A percentile compares a stretch with the other conserved stretches of the same genome.
Evolutionary conservation across 2,888 invertebrate species (phyloP).

Genomic region (Anaspis maculata): DNA sequence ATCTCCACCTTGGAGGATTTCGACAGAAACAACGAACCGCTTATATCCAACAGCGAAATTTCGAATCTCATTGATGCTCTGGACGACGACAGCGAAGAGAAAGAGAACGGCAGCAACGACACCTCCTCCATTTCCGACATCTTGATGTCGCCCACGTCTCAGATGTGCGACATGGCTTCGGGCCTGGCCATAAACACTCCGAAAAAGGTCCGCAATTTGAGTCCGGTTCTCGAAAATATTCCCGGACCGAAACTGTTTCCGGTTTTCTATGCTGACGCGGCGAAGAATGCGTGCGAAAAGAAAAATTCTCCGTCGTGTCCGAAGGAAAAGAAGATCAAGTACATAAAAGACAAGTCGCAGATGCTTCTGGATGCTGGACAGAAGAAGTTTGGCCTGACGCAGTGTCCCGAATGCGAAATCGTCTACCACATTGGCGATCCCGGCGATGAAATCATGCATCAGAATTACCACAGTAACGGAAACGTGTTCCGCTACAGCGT

Average conservation of each 20-base stretch:
- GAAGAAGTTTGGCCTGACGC: constrained; percentile 65
- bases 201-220: constrained; percentile 36
- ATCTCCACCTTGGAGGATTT: constrained; percentile 6
- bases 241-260: constrained; percentile 40
- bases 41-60: constrained; percentile 12
- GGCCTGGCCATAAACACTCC: constrained; percentile 44
- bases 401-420: constrained; percentile 66
- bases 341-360: constrained; percentile 52
- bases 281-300: constrained; percentile 7
- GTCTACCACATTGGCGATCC: constrained; percentile 68
- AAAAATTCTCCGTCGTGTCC: no score
- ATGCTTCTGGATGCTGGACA: constrained; percentile 81
- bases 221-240: constrained; percentile 24
- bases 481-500: constrained; percentile 59
- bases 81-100: no score
- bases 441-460: constrained; percentile 69
- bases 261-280: constrained; percentile 35
- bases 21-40: constrained; percentile 4
- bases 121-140: no score
- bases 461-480: constrained; percentile 61
- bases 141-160: constrained; percentile 45
- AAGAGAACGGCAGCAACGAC: constrained; percentile 8
- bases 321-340: constrained; percentile 39
- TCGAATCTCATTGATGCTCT: constrained; percentile 6
- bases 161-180: constrained; percentile 46